Conservation (phyloP, 2,797 vertebrate genomes). For the Hemitrygon akajei region DNA sequence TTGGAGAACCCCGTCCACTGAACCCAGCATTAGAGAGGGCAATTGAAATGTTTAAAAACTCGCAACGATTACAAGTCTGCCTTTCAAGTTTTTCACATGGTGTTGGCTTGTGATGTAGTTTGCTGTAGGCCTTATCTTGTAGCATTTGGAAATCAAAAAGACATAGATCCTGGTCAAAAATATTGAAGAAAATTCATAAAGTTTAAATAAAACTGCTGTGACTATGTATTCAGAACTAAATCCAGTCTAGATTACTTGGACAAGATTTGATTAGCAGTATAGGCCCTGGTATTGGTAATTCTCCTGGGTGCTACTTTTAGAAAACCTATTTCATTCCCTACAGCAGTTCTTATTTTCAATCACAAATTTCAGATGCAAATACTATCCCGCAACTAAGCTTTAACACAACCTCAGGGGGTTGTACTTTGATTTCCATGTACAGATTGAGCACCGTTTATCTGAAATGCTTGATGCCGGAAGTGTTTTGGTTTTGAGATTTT, state of each 20-base stretch:
- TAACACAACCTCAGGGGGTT: not conserved
- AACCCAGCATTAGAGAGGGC: not conserved
- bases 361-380: not conserved
- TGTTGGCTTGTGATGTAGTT: not conserved
- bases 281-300: not conserved
- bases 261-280: not conserved
- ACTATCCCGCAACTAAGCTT: not conserved
- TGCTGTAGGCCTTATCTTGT: not conserved
- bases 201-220: not conserved
- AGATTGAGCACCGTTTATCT: too few relatives aligned
- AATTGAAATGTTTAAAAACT: not conserved
- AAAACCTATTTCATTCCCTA: not conserved
- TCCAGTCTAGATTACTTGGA: not conserved
- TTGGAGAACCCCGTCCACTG: too few relatives aligned
- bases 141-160: not conserved
- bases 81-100: not conserved
- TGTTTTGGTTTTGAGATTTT: too few relatives aligned
- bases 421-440: not conserved
- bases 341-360: not conserved
- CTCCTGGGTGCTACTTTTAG: not conserved
- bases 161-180: not conserved
- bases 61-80: not conserved
- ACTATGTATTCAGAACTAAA: too few relatives aligned
- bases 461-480: too few relatives aligned
- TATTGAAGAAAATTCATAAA: not conserved